These are phyloP conservation scores for Autographa pulchrina DNA, from an alignment of 2,888 invertebrate genomes.

Conservation along the genomic window DNA sequence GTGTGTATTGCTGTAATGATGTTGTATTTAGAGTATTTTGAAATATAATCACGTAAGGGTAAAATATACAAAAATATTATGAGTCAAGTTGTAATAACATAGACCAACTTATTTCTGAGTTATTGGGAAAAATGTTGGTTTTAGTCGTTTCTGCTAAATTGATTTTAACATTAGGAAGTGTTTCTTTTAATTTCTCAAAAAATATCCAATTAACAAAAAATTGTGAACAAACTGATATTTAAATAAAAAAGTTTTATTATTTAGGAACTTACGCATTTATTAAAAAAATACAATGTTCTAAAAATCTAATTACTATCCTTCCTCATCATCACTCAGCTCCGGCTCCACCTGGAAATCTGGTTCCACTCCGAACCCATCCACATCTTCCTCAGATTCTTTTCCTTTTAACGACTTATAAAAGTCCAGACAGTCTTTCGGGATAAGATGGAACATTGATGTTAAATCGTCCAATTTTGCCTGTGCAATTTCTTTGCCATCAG, in stretches of 20 bases:
- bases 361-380: slow-evolving; percentile 7
- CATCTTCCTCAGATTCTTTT: slow-evolving; percentile 6
- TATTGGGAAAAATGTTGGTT: slow-evolving; percentile 8
- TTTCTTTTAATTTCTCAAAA: too few relatives aligned
- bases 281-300: not conserved
- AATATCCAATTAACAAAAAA: too few relatives aligned
- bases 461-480: slow-evolving; percentile 9
- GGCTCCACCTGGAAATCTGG: slow-evolving; percentile 10
- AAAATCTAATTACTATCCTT: not conserved
- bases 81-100: not conserved
- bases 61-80: not conserved
- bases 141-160: too few relatives aligned
- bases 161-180: too few relatives aligned
- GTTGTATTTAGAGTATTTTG: not conserved
- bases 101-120: slow-evolving; percentile 8
- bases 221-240: too few relatives aligned
- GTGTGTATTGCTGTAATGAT: slow-evolving; percentile 6
- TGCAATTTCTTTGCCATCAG: slow-evolving; percentile 25
- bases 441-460: slow-evolving; percentile 11
- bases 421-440: slow-evolving; percentile 14
- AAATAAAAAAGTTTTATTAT: not conserved
- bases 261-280: not conserved
- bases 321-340: slow-evolving; percentile 9
- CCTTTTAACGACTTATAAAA: slow-evolving; percentile 23
- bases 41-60: not conserved